phyloP scores from a whole-genome alignment of 1,140 invertebrate species.

The Hetaerina americana region DNA sequence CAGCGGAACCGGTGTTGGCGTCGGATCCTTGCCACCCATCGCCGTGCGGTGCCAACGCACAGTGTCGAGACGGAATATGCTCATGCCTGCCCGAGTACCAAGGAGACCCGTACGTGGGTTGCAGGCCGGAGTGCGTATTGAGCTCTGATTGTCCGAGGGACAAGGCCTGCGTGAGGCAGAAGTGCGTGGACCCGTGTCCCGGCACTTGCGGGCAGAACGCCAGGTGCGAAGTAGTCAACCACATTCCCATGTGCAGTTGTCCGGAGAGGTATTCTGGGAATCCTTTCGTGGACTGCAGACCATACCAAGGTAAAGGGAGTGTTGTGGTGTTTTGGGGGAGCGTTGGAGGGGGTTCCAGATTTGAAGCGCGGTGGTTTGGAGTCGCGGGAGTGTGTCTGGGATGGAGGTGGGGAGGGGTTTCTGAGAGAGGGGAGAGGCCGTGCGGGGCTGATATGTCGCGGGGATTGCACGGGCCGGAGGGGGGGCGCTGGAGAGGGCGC shows the following conservation, averaged over 20 bases:
- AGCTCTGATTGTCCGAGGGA: slow-evolving; percentile 51
- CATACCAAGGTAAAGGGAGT: slow-evolving; percentile 4
- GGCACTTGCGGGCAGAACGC: slow-evolving; percentile 52
- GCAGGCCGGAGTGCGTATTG: slow-evolving; percentile 58
- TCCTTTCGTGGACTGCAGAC: slow-evolving; percentile 45
- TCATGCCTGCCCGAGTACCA: slow-evolving; percentile 41
- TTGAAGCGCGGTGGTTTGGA: neutral
- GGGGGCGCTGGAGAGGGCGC: too few species aligned
- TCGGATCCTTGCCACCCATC: slow-evolving; percentile 34
- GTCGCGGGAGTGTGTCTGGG: slow-evolving; percentile 19
- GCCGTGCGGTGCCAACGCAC: slow-evolving; percentile 45
- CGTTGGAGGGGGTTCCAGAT: slow-evolving; percentile 23
- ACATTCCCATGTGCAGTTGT: slow-evolving; percentile 55
- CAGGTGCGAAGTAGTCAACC: slow-evolving; percentile 51
- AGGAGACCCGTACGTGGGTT: slow-evolving; percentile 55
- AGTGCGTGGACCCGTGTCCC: slow-evolving; percentile 54
- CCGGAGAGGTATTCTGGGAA: slow-evolving; percentile 44
- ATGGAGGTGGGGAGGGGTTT: too few species aligned
- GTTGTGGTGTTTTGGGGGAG: neutral
- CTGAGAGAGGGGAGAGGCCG: too few species aligned
- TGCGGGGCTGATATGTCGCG: too few species aligned
- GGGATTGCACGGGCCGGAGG: too few species aligned
- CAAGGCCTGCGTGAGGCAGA: slow-evolving; percentile 51
- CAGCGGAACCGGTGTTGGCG: slow-evolving; percentile 20
- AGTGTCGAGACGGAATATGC: slow-evolving; percentile 30